Base-by-base conservation (phyloP, 2,797 vertebrate genomes). In the Lerista edwardsae region DNA sequence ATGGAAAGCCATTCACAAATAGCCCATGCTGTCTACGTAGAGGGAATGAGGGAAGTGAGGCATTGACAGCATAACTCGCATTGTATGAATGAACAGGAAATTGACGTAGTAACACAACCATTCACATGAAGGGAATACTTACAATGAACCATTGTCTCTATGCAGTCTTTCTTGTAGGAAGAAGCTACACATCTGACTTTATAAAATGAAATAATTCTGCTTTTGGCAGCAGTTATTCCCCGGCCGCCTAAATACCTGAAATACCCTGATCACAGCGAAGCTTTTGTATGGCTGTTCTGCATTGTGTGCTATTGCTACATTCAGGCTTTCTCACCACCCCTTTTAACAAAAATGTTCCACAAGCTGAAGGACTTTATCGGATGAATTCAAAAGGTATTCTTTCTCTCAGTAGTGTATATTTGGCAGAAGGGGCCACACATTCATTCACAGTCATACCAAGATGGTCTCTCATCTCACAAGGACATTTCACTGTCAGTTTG, bases 141-240 rank as follows among this genome's bases (percentile, higher is more conserved):
- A 76, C 85, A 92, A 91, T 88, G 83, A 91, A 51, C 69, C 88
- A 88, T 82, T 92, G 90, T 91, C 82, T 82, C 77, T 91, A 82
- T 87, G 78, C 82, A 82, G 64, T 82, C 88, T 83, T 91, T 90
- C 90, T 89, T 88, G 87, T 77, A 92, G 92, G 93, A 91, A 93
- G 87, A 89, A 90, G 86, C 93, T 89, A 88, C 90, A 91, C 85
- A 85, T 90, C 39, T 91, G 87, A 92, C 91, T 90, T 92, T 91
- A 86, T 80, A 79, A 92, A 92, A 92, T 82, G 79, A 73, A 83
- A 3, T 80, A 55, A 84, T 88, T 91, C 73, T 83, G 87, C 87
- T 82, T 85, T 85, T 87, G 84, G 89, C 82, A 69, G 82, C 17
- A 86, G 80, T 2, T 69, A 79, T 87, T 90, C 85, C 90, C 69